These are phyloP conservation scores for Eupeodes luniger DNA, from an alignment of 2,888 invertebrate species.

Conservation along the genomic window DNA sequence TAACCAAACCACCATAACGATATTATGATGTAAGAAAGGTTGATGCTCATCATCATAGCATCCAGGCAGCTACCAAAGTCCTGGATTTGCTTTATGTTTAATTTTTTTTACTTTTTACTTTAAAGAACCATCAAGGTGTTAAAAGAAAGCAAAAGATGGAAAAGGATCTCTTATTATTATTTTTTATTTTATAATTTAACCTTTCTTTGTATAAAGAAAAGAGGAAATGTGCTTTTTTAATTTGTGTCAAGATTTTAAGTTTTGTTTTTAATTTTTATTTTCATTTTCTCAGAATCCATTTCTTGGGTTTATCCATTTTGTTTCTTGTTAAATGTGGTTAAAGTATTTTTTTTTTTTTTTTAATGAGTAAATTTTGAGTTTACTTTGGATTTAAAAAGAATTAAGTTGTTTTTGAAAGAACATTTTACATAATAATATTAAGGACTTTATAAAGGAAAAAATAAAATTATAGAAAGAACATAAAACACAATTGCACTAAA, in stretches of 20 bases:
- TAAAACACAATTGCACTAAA: neutral
- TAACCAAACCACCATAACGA: neutral
- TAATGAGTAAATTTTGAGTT: slow-evolving; percentile 1
- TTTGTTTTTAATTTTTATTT: slow-evolving; percentile 13
- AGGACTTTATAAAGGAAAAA: neutral
- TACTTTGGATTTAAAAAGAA: slow-evolving; percentile 10
- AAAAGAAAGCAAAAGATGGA: neutral
- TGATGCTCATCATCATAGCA: neutral
- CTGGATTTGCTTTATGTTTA: neutral
- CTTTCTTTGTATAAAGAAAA: slow-evolving; percentile 7
- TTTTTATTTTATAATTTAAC: slow-evolving; percentile 3
- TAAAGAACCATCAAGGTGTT: neutral
- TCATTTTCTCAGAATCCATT: neutral
- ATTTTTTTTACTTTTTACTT: neutral
- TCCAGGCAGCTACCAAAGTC: neutral
- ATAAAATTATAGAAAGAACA: neutral
- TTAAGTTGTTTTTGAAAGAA: neutral
- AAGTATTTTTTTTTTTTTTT: neutral
- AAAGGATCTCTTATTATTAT: slow-evolving; percentile 1
- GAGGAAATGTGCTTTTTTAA: slow-evolving; percentile 49
- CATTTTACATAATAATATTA: neutral
- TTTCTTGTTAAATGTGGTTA: slow-evolving; percentile 1
- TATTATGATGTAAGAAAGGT: slow-evolving; percentile 20
- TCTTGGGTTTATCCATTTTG: slow-evolving; percentile 6
- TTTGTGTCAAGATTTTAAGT: slow-evolving; percentile 54